Base-by-base conservation (phyloP, 2,113 vertebrate genomes). In the Dissostichus mawsoni region DNA sequence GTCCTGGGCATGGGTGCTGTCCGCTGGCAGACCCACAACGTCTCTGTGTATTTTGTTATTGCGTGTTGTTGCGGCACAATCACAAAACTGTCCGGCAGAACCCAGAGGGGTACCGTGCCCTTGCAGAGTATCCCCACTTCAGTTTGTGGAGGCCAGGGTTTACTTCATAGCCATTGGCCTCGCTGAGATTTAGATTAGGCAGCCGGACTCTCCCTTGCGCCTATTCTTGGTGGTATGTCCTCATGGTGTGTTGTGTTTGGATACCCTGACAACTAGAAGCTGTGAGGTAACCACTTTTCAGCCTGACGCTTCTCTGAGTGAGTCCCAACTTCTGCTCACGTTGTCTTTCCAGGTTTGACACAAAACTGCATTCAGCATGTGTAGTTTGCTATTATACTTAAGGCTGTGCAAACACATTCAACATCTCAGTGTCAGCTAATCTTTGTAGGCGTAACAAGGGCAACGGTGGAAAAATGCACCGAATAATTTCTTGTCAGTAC, bases 241-340 rank as follows among this genome's bases (percentile, higher is more conserved):
- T 93, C 92, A 91, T 84, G 86, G 81, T 89, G 63, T 93, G 94
- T 93, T 95, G 88, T 95, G 92, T 95, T 95, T 93, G 86, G 89
- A 90, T 93, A 88, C 91, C 93, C 89, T 94, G 94, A 94, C 94
- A 92, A 95, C 94, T 86, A 69, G 59, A 77, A 88, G 89, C 90
- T 56, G 76, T 89, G 87, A 87, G 84, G 85, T 89, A 90, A 86
- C 87, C 74, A 61, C 83, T 90, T 84, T 87, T 77, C 85, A 76
- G 84, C 50, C 77, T 73, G 86, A 82, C 13, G 63, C 73, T 63
- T 78, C 83, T 85, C 74, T 78, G 82, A 90, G 86, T 84, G 90
- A 87, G 86, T 90, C 55, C 23, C 77, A 92, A 93, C 90, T 92
- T 92, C 77, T 89, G 71, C 76, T 75, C 67, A n/a, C n/a, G 62